Conservation (phyloP, 2,888 invertebrate species). For the Polydrusus pterygomalis region DNA sequence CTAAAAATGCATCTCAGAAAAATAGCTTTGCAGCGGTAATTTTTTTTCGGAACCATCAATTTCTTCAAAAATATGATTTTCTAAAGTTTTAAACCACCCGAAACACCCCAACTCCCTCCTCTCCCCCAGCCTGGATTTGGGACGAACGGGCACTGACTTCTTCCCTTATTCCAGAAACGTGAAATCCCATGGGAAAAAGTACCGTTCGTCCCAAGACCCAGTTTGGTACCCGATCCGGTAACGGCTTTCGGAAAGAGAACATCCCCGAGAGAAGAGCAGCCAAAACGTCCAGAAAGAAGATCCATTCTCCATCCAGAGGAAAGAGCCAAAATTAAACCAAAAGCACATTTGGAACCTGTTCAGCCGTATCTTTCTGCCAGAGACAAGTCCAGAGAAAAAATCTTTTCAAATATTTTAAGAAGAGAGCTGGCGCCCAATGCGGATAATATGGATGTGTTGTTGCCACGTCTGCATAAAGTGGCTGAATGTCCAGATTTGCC, state of each 20-base stretch:
- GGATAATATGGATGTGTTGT: slow-evolving; percentile 78
- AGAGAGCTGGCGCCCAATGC: slow-evolving; percentile 74
- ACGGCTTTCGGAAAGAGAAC: slow-evolving; percentile 86
- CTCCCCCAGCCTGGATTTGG: slow-evolving; percentile 61
- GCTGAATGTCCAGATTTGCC: slow-evolving; percentile 72
- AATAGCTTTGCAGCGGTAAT: not conserved
- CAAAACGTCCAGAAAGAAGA: slow-evolving; percentile 64
- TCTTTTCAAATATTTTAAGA: slow-evolving; percentile 76
- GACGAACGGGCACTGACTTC: slow-evolving; percentile 64
- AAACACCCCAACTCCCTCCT: not conserved
- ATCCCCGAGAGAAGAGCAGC: slow-evolving; percentile 58
- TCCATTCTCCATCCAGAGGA: slow-evolving; percentile 75
- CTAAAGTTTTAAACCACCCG: not conserved
- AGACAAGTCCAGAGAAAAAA: slow-evolving; percentile 79
- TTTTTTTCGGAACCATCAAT: not conserved
- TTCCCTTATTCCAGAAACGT: slow-evolving; percentile 69
- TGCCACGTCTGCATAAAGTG: slow-evolving; percentile 77
- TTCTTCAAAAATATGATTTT: not conserved
- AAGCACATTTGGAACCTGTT: slow-evolving; percentile 76
- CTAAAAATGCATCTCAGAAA: too few species aligned
- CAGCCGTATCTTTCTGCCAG: slow-evolving; percentile 82
- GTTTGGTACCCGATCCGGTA: slow-evolving; percentile 88
- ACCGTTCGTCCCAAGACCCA: slow-evolving; percentile 90
- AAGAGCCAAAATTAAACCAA: slow-evolving; percentile 78
- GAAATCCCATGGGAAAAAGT: slow-evolving; percentile 92